These are phyloP conservation scores for Vireo griseus DNA, from an alignment of 2,797 vertebrate species.

Conservation along the genomic window DNA sequence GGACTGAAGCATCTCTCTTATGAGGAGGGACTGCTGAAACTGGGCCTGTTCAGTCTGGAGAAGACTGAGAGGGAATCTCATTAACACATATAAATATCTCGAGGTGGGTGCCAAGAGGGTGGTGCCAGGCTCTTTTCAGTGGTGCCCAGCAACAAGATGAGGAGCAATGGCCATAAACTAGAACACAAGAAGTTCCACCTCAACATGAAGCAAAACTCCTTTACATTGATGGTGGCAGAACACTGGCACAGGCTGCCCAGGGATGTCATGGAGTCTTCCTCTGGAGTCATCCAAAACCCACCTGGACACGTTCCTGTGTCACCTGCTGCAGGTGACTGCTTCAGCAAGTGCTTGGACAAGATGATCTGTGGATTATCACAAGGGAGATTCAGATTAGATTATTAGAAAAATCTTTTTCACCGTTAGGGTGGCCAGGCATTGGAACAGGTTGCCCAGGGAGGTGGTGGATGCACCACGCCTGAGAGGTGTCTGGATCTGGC, in stretches of 20 bases:
- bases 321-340: background rate
- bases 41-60: background rate
- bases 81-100: background rate
- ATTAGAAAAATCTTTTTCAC: background rate
- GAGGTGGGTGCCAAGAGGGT: too few relatives aligned
- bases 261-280: background rate
- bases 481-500: rapidly evolving
- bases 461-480: rapidly evolving
- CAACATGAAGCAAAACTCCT: background rate
- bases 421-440: rapidly evolving
- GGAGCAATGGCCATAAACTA: background rate
- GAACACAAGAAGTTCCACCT: background rate
- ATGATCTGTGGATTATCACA: background rate
- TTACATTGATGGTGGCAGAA: background rate
- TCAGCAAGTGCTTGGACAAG: background rate
- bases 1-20: background rate
- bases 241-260: background rate
- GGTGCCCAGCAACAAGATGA: rapidly evolving
- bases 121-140: background rate
- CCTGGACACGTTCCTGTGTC: rapidly evolving
- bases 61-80: background rate
- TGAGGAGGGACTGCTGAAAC: background rate
- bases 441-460: rapidly evolving
- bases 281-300: background rate
- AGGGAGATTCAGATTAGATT: background rate